Evolutionary conservation across 2,113 vertebrate species (phyloP), one percentile per base, ranked within the genome.

Genomic region (Porphyrio hochstetteri): DNA sequence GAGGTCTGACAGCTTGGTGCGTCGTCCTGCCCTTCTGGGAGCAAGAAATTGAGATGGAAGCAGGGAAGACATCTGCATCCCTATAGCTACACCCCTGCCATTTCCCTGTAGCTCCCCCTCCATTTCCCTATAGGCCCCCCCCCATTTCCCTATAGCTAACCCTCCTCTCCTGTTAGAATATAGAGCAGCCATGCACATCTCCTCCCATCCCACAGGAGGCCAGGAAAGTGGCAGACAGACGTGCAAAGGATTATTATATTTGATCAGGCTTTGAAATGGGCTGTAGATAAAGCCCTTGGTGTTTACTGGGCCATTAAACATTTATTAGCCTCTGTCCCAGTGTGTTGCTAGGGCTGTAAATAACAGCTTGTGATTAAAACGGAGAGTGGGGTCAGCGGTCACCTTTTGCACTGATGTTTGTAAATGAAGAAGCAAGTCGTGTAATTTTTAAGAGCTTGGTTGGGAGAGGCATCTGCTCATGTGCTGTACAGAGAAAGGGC

Each of bases 251-350:
- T 92, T 88, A 83, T 91, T 91, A 52, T 64, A 69, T 96, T 94
- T 93, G 82, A 63, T 89, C 74, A 81, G 71, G 78, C 65, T 93
- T 84, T 89, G 77, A 82, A 96, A 80, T 74, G 33, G 86, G 87
- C 68, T 86, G 75, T 31, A 79, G 93, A 65, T 88, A 86, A 94
- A 95, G 83, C 83, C 79, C 79, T 92, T 40, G 83, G 52, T 92
- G 90, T 93, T 92, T 93, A 75, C 74, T 74, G 81, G 92, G 67
- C 89, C 71, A 79, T 91, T 81, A 84, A 94, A 82, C 44, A 63
- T 88, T 96, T 92, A 92, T 93, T 79, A 81, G 76, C 59, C 69
- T 91, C 50, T 72, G 10, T 82, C 70, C 61, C 92, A n/a, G 48
- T 5, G 18, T 21, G 42, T 36, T 89, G 88, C 29, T 82, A 69